phyloP scores from a whole-genome alignment of 2,113 vertebrate species.

The Zosterops borbonicus region DNA sequence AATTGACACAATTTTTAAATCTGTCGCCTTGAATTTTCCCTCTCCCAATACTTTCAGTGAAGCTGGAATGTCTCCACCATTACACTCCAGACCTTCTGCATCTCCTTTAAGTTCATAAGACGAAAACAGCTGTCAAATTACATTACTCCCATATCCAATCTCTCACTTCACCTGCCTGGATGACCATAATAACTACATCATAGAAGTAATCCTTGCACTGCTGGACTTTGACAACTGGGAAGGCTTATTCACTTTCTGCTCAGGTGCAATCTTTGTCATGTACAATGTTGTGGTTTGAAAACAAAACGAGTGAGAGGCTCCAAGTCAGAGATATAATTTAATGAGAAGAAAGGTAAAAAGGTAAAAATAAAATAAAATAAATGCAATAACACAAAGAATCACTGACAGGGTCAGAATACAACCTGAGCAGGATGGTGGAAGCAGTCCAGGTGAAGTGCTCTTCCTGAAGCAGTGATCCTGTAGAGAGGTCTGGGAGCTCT shows the following conservation, averaged over 20 bases:
- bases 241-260: slow-evolving; percentile 37
- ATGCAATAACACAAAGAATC: too few species aligned
- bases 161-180: slow-evolving; percentile 41
- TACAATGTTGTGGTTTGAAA: too few species aligned
- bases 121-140: slow-evolving; percentile 53
- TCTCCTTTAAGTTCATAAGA: slow-evolving; percentile 8
- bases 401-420: too few species aligned
- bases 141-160: neutral
- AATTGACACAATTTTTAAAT: slow-evolving; percentile 58
- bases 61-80: neutral
- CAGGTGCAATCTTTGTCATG: slow-evolving; percentile 21
- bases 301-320: too few species aligned
- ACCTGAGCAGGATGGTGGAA: too few species aligned
- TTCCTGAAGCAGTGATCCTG: too few species aligned
- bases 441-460: too few species aligned
- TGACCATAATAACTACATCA: slow-evolving; percentile 42
- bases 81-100: neutral
- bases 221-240: neutral
- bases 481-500: too few species aligned
- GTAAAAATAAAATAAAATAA: too few species aligned
- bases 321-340: too few species aligned
- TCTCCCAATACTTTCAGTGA: neutral
- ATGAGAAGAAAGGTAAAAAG: too few species aligned
- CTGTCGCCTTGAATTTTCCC: slow-evolving; percentile 4
- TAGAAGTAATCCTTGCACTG: slow-evolving; percentile 11